Conservation (phyloP, 2,113 vertebrate species). For the Gambusia holbrooki region DNA sequence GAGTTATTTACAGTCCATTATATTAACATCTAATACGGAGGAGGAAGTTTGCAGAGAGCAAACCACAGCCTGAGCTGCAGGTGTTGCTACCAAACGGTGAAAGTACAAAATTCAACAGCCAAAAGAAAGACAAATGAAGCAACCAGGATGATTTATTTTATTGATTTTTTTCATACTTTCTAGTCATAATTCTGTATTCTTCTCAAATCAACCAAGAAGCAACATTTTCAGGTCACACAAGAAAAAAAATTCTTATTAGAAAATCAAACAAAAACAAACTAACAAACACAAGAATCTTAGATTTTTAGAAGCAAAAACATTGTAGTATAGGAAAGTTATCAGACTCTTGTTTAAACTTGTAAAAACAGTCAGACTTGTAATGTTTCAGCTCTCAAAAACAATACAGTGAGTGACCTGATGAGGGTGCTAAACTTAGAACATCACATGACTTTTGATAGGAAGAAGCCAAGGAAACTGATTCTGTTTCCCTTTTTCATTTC, state of each 20-base stretch:
- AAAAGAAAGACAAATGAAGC: not conserved
- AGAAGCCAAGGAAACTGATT: not conserved
- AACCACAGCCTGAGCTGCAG: not conserved
- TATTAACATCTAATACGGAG: not conserved
- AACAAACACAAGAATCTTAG: not conserved
- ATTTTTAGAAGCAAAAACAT: not conserved
- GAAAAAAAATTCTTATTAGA: not conserved
- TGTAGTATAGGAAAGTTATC: not conserved
- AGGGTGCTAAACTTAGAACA: constrained; percentile 22
- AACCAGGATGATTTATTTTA: not conserved
- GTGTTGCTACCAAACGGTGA: not conserved
- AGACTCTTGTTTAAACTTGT: not conserved
- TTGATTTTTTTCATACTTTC: not conserved
- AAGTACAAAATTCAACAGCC: not conserved
- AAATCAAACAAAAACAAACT: not conserved
- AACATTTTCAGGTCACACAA: not conserved
- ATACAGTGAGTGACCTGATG: not conserved
- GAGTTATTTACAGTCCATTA: not conserved
- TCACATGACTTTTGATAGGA: not conserved
- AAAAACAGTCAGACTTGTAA: not conserved
- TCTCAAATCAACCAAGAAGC: not conserved
- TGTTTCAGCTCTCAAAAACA: not conserved
- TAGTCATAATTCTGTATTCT: not conserved
- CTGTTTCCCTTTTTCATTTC: not conserved
- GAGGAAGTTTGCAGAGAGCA: not conserved